Base-by-base conservation (phyloP, 2,113 vertebrate genomes). In the Chascanopsetta lugubris region DNA sequence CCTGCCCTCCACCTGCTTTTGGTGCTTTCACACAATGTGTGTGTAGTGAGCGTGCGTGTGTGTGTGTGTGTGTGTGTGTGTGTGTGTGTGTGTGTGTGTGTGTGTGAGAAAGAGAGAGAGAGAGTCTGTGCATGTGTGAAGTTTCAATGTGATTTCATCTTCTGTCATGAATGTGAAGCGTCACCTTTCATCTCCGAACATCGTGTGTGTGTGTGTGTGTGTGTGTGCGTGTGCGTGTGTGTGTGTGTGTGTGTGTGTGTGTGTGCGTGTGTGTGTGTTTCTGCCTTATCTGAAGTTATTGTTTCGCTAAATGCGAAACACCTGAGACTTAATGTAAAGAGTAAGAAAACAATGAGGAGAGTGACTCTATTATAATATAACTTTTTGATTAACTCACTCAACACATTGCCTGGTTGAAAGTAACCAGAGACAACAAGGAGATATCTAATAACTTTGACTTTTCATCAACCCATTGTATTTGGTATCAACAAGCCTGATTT, bases 291-390 rank as follows among this genome's bases (percentile, higher is more conserved):
- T 61, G 24, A 76, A 57, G 57, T 71, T 80, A 80, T 77, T 77
- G 69, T 75, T 67, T 50, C 65, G 55, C 70, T 62, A 69, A 83
- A 85, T 72, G 73, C 56, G 67, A 57, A 55, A 56, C 73, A 48
- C 40, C 46, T 30, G 46, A 66, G 69, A 79, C 75, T 84, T 72
- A 53, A 5, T 67, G 66, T 85, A 17, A 45, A 56, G 46, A 2
- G 1, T 6, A 7, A 34, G 25, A 17, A 56, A 68, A 61, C 54
- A 49, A 45, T 21, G 20, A 58, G 46, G 17, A 61, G 5, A 42
- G 45, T n/a, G n/a, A n/a, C n/a, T n/a, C 29, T 30, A 30, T 30
- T 5, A 5, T 30, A 5, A 30, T 30, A 30, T 4, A 17, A n/a
- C 5, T 3, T 38, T n/a, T 5, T 38, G 5, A 38, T 38, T 38